Percentiles rank a stretch among this genome's conserved stretches.
Conservation (phyloP, 1,140 invertebrate genomes). For the Sitobion miscanthi region DNA sequence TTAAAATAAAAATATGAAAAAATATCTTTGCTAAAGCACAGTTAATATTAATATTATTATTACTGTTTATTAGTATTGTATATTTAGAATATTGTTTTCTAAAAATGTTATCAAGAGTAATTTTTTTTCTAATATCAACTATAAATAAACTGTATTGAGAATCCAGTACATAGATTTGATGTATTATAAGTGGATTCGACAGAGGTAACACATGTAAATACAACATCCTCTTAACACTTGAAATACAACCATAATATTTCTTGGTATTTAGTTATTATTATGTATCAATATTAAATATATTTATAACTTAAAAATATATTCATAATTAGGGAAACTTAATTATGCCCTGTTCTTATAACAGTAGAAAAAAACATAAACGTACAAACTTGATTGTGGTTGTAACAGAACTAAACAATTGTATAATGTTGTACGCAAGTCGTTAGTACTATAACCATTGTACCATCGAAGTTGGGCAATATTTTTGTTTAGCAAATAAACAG, state of each 20-base stretch:
- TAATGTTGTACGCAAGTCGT: constrained; percentile 76
- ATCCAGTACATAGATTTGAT: background rate
- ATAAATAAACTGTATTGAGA: too few relatives aligned
- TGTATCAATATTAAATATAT: background rate
- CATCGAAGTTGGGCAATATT: constrained; percentile 84
- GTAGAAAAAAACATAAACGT: background rate
- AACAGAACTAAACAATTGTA: constrained; percentile 74
- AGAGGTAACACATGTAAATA: background rate
- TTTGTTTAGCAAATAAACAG: constrained; percentile 85
- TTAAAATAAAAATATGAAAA: too few relatives aligned
- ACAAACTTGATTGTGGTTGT: constrained; percentile 54
- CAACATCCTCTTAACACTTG: background rate
- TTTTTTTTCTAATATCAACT: too few relatives aligned
- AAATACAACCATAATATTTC: background rate
- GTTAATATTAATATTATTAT: too few relatives aligned
- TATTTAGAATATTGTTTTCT: too few relatives aligned
- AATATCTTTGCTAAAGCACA: too few relatives aligned
- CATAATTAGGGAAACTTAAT: background rate
- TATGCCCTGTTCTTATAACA: background rate
- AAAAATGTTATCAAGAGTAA: too few relatives aligned
- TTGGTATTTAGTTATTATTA: background rate
- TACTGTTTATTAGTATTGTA: too few relatives aligned
- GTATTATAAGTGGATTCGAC: background rate
- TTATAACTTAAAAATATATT: background rate
- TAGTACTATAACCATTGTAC: constrained; percentile 73